Evolutionary conservation across 2,797 vertebrate species (phyloP).

Genomic region (Bryconaethiops microstoma): DNA sequence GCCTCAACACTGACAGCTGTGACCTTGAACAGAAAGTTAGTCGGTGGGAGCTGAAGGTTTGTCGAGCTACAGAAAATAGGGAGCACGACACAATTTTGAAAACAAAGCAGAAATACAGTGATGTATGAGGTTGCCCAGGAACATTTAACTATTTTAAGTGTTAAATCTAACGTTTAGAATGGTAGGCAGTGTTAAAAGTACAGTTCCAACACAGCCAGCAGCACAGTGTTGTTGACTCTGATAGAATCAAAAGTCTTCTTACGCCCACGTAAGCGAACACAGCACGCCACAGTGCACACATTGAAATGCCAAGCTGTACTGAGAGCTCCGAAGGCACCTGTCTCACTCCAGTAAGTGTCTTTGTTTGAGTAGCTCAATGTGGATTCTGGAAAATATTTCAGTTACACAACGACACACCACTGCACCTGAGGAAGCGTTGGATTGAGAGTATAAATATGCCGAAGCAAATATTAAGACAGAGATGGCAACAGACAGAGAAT

Average conservation of each 20-base stretch:
- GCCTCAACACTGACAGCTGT: slow-evolving; percentile 72
- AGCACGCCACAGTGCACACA: slow-evolving; percentile 44
- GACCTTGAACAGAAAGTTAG: slow-evolving; percentile 71
- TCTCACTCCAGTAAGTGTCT: slow-evolving; percentile 32
- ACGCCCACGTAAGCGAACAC: slow-evolving; percentile 27
- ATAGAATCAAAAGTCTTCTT: slow-evolving; percentile 40
- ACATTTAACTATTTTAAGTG: background rate
- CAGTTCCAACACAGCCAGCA: slow-evolving; percentile 14
- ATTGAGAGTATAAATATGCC: slow-evolving; percentile 50
- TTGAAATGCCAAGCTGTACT: slow-evolving; percentile 46
- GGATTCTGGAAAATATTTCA: slow-evolving; percentile 41
- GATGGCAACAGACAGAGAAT: slow-evolving; percentile 1
- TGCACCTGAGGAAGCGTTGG: slow-evolving; percentile 36
- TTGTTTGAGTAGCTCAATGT: slow-evolving; percentile 41
- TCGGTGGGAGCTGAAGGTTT: slow-evolving; percentile 47
- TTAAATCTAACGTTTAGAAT: background rate
- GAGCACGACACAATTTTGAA: slow-evolving; percentile 12
- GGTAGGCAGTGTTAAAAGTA: background rate
- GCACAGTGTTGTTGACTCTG: slow-evolving; percentile 22
- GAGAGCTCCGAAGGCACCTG: slow-evolving; percentile 27
- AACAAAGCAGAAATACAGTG: slow-evolving; percentile 6
- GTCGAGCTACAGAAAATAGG: slow-evolving; percentile 36
- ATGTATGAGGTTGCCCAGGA: background rate
- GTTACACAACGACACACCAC: slow-evolving; percentile 32
- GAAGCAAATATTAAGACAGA: slow-evolving; percentile 28